Evolutionary conservation across 2,113 vertebrate genomes (phyloP).

Genomic region (Microtus ochrogaster): DNA sequence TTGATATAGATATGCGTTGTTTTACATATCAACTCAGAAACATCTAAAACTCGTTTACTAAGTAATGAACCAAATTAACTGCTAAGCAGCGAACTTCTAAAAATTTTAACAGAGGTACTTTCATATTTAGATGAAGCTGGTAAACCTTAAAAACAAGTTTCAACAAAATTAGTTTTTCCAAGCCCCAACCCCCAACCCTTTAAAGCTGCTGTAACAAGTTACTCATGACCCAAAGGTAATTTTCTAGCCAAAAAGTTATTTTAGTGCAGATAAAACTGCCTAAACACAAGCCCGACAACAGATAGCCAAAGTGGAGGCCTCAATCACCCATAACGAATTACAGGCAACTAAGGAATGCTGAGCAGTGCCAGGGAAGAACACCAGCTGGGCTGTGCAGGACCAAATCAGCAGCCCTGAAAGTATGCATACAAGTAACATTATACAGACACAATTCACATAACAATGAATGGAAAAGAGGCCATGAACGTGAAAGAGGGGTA

Average conservation of each 20-base stretch:
- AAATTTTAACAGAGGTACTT: neutral
- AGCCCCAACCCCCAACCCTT: neutral
- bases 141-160: neutral
- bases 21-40: constrained; percentile 3
- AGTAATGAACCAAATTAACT: neutral
- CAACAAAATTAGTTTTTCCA: neutral
- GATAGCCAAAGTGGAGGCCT: neutral
- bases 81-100: neutral
- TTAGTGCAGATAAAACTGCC: neutral
- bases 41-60: neutral
- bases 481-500: neutral
- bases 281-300: no score
- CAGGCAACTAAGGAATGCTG: no score
- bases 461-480: neutral
- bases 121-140: constrained; percentile 3
- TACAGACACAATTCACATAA: neutral
- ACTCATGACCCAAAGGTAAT: constrained; percentile 1
- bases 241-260: constrained; percentile 31
- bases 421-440: neutral
- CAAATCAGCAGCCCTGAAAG: neutral
- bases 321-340: neutral
- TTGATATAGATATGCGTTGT: no score
- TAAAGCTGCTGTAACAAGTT: neutral
- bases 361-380: neutral
- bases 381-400: no score